Conservation (phyloP, 53 echinoderm and acorn worm species). For the Patiria pectinifera region DNA sequence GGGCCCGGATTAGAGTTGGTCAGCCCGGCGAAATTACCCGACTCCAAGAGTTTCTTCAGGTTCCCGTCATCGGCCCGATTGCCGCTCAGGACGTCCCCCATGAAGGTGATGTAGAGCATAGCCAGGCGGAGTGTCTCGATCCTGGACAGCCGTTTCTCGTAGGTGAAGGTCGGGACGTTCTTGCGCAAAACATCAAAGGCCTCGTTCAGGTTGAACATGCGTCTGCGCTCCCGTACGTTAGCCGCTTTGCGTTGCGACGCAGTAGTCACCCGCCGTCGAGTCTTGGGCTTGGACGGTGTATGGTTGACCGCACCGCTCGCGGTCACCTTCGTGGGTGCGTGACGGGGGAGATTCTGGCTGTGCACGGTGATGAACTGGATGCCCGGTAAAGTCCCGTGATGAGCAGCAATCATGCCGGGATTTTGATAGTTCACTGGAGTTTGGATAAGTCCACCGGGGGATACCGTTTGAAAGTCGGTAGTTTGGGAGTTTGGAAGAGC, state of each 20-base stretch:
- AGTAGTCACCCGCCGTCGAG: constrained; percentile 81
- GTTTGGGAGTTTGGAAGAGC: neutral
- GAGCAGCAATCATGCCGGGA: neutral
- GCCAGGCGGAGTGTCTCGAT: constrained; percentile 91
- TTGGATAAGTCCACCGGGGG: neutral
- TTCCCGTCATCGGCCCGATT: constrained; percentile 47
- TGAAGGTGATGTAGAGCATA: constrained; percentile 88
- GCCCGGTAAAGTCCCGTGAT: neutral
- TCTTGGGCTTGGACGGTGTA: constrained; percentile 30
- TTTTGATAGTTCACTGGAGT: neutral
- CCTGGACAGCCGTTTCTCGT: constrained; percentile 82
- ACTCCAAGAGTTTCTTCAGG: constrained; percentile 36
- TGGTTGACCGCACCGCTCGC: neutral
- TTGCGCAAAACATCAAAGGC: constrained; percentile 89
- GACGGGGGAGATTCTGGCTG: neutral
- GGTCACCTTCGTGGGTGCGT: neutral
- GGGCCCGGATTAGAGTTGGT: neutral
- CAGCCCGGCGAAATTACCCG: constrained; percentile 31
- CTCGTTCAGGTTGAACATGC: constrained; percentile 92
- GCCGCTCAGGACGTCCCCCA: constrained; percentile 67
- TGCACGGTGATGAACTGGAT: neutral
- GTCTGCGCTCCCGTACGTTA: constrained; percentile 82
- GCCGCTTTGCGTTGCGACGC: constrained; percentile 87
- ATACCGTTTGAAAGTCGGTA: neutral
- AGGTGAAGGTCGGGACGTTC: constrained; percentile 79